Evolutionary conservation across 2,797 vertebrate species (phyloP).

Genomic region (Gymnoscopelus braueri): DNA sequence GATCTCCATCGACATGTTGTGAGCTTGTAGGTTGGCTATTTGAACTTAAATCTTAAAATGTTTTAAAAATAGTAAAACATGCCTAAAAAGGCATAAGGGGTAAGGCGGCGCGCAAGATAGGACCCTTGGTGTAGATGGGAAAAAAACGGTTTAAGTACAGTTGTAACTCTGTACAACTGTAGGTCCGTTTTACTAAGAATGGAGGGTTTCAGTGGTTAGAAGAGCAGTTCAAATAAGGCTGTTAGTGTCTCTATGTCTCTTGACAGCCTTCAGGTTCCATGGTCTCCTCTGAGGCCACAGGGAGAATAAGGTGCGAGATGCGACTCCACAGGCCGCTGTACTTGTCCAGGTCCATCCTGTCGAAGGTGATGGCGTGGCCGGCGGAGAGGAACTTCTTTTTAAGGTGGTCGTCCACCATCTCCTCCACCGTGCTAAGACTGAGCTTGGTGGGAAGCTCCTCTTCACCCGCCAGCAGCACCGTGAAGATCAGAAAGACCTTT

Average conservation of each 20-base stretch:
- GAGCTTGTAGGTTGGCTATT: too few species aligned
- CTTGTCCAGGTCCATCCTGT: constrained; percentile 85
- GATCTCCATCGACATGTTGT: too few species aligned
- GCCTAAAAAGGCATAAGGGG: too few species aligned
- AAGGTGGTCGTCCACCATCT: constrained; percentile 84
- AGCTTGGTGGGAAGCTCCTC: constrained; percentile 72
- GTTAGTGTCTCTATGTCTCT: background rate
- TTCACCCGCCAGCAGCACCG: constrained; percentile 85
- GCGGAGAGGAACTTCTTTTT: constrained; percentile 77
- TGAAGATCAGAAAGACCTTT: constrained; percentile 86
- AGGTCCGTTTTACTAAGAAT: too few species aligned
- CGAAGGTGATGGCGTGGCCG: constrained; percentile 57
- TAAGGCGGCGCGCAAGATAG: too few species aligned
- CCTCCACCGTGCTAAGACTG: constrained; percentile 78
- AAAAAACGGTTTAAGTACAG: too few species aligned
- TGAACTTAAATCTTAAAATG: too few species aligned
- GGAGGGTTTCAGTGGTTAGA: background rate
- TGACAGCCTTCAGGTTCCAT: constrained; percentile 82
- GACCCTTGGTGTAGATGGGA: too few species aligned
- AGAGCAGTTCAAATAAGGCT: constrained; percentile 5
- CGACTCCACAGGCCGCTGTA: constrained; percentile 89
- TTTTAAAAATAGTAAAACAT: too few species aligned
- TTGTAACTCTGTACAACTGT: too few species aligned
- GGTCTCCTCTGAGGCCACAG: constrained; percentile 77
- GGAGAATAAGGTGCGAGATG: constrained; percentile 88